Evolutionary conservation across 1,140 invertebrate species (phyloP).

Genomic region (Palaemon carinicauda): DNA sequence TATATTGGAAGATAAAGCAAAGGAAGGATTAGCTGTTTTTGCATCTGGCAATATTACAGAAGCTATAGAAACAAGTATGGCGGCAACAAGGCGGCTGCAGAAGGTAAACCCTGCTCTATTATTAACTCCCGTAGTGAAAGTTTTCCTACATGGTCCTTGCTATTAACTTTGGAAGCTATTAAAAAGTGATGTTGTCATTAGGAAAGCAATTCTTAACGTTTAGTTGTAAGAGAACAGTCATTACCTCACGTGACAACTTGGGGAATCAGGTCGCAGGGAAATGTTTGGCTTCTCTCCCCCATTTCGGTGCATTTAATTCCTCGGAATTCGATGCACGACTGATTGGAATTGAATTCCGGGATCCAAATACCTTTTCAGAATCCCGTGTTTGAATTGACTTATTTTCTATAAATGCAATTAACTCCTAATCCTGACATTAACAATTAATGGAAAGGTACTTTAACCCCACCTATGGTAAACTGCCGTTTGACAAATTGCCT

Average conservation of each 20-base stretch:
- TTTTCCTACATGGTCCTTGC: background rate
- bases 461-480: too few species aligned
- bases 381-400: too few species aligned
- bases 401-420: too few species aligned
- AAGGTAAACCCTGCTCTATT: slow-evolving; percentile 11
- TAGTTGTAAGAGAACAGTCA: background rate
- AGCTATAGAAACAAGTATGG: slow-evolving; percentile 36
- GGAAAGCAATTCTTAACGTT: too few species aligned
- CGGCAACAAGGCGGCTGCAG: slow-evolving; percentile 46
- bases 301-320: background rate
- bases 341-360: too few species aligned
- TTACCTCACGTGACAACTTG: background rate
- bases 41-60: background rate
- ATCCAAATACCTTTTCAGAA: too few species aligned
- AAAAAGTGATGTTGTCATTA: background rate
- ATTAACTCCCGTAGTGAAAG: background rate
- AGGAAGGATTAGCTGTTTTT: background rate
- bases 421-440: too few species aligned
- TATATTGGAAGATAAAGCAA: background rate
- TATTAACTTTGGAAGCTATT: background rate
- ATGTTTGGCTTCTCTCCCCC: slow-evolving; percentile 36
- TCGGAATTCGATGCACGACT: too few species aligned
- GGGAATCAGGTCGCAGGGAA: slow-evolving; percentile 19
- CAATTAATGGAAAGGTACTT: too few species aligned
- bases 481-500: too few species aligned